Percentiles rank a stretch among this genome's conserved stretches.
These are phyloP conservation scores for Amblyjoppa proteus DNA, from an alignment of 2,888 invertebrate species.

Conservation along the genomic window DNA sequence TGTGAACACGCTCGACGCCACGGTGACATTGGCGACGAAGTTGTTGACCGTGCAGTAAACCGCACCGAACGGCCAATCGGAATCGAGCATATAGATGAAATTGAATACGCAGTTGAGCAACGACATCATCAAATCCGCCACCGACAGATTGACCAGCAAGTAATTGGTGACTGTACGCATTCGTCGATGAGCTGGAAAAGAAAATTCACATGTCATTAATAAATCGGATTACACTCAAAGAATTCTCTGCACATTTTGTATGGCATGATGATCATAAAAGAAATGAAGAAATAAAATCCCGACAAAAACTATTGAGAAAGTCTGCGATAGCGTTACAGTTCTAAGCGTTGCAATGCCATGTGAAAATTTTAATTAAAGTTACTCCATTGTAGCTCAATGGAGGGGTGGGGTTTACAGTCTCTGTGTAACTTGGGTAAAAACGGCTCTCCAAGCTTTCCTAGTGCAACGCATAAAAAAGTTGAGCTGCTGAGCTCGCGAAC, in stretches of 20 bases:
- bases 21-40: constrained; percentile 96
- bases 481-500: background rate
- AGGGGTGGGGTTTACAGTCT: background rate
- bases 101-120: constrained; percentile 96
- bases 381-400: background rate
- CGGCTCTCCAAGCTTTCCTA: background rate
- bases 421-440: background rate
- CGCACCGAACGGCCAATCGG: constrained; percentile 96
- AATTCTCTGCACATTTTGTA: constrained; percentile 1
- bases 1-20: constrained; percentile 97
- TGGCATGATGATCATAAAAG: background rate
- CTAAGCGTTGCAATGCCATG: background rate
- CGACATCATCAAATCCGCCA: constrained; percentile 95
- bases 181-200: constrained; percentile 90
- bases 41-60: constrained; percentile 95
- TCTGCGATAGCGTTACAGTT: background rate
- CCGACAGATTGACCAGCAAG: constrained; percentile 95
- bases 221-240: background rate
- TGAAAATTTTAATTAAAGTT: constrained; percentile 13
- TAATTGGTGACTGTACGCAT: constrained; percentile 97
- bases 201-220: background rate
- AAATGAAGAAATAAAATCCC: background rate
- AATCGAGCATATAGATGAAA: constrained; percentile 95
- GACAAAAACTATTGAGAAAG: background rate
- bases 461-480: background rate